Base-by-base conservation (phyloP, 2,888 invertebrate genomes). In the Physocephala rufipes region DNA sequence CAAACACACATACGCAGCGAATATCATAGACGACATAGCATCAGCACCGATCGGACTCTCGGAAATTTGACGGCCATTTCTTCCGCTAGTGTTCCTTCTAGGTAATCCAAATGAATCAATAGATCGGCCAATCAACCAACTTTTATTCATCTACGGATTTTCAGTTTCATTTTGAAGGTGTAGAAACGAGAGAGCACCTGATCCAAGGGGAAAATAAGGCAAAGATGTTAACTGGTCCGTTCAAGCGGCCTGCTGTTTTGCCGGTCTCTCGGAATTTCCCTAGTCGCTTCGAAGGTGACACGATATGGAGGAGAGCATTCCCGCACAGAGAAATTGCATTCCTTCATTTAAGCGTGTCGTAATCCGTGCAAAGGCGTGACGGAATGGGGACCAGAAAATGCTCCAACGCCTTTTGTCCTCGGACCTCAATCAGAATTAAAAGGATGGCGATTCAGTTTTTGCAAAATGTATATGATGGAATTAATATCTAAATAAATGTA, bases 151-250 rank as follows among this genome's bases (percentile, higher is more conserved):
- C 67, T 58, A 67, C 19, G 13, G 36, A 55, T 30, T 19, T 36
- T 67, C 67, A 30, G 58, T 67, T 49, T 13, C 13, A 7, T 7
- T 7, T 7, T 36, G 36, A 4, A 9, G 76, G 78, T 77, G 81
- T 74, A 77, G 74, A 80, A 82, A 76, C 76, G 80, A 80, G 80
- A 81, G 70, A 66, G 74, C 75, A 75, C 65, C 70, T 75, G 71
- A 59, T n/a, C n/a, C n/a, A n/a, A n/a, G n/a, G n/a, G n/a, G n/a
- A n/a, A n/a, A n/a, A n/a, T n/a, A 70, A 58, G 45, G 28, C 62
- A 73, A 66, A 66, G 62, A n/a, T n/a, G n/a, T n/a, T n/a, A n/a
- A n/a, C n/a, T n/a, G 64, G 67, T 67, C 21, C 21, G 24, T 9
- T 4, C 19, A 16, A 26, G 66, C 15, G 53, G 2, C 12, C 2